Evolutionary conservation across 2,888 invertebrate species (phyloP).

Genomic region (Sinotaia quadrata): DNA sequence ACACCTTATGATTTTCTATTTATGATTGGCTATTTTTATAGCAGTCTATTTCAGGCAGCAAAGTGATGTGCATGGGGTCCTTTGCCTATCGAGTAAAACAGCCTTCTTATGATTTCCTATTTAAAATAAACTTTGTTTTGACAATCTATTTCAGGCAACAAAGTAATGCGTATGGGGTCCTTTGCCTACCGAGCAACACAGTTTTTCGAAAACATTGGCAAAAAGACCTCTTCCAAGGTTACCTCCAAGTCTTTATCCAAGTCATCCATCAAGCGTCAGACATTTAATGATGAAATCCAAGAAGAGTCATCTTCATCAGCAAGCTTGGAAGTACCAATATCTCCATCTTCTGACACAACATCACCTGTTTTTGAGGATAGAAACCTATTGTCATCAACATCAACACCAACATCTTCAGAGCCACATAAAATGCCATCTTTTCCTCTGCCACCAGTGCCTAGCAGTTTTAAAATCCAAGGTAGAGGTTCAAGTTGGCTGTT

Average conservation of each 20-base stretch:
- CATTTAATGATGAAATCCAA: conserved; percentile 29
- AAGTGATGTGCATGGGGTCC: conserved; percentile 54
- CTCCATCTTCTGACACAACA: conserved; percentile 6
- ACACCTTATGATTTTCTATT: no score
- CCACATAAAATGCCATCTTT: background rate
- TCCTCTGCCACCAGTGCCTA: background rate
- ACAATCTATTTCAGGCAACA: conserved; percentile 36
- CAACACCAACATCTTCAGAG: conserved; percentile 6
- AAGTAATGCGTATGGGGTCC: conserved; percentile 54
- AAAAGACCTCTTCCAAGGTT: conserved; percentile 41
- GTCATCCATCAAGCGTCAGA: conserved; percentile 9
- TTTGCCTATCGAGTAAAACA: conserved; percentile 57
- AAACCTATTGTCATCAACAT: background rate
- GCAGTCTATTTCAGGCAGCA: conserved; percentile 39
- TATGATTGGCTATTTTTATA: no score
- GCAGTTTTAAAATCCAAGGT: conserved; percentile 16
- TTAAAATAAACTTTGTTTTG: no score
- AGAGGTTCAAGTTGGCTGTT: background rate
- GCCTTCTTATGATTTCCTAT: conserved; percentile 63
- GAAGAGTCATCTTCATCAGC: conserved; percentile 38
- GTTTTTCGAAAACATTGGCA: conserved; percentile 63
- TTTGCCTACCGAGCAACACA: conserved; percentile 57
- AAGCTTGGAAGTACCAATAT: conserved; percentile 22
- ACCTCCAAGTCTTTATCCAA: conserved; percentile 21
- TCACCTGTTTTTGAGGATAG: conserved; percentile 21